Percentiles rank a stretch among this genome's conserved stretches.
phyloP scores from a whole-genome alignment of 2,797 vertebrate genomes.

The Dicrostonyx torquatus region DNA sequence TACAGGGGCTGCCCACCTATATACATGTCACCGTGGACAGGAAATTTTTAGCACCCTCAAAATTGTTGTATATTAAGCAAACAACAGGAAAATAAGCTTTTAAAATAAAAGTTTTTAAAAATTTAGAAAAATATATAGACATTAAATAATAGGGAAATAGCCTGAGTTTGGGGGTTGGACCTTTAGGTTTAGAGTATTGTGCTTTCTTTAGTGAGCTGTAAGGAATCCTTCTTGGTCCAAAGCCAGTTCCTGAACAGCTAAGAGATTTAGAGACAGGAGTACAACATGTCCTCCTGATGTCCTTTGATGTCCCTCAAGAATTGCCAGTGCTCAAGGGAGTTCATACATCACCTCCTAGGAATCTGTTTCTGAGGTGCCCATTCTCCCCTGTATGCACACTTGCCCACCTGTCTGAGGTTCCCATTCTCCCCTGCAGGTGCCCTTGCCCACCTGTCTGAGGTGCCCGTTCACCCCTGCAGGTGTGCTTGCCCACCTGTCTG shows the following conservation, averaged over 20 bases:
- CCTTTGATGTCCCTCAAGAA: background rate
- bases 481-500: too few species aligned
- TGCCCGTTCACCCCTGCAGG: too few species aligned
- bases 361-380: accelerated
- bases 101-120: background rate
- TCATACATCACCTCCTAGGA: accelerated
- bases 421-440: background rate
- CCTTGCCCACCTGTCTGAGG: too few species aligned
- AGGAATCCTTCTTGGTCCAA: background rate
- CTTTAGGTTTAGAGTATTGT: background rate
- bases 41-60: background rate
- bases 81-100: background rate
- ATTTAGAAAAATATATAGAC: background rate
- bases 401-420: too few species aligned
- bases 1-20: accelerated
- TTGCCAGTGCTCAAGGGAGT: too few species aligned
- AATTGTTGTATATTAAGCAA: background rate
- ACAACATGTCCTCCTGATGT: too few species aligned
- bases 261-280: accelerated
- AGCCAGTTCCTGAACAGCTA: background rate
- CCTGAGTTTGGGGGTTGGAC: background rate
- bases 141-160: background rate
- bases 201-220: background rate
- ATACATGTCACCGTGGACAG: too few species aligned
- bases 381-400: accelerated